Evolutionary conservation across 2,797 vertebrate genomes (phyloP), one percentile per base, ranked within the genome.

Genomic region (Rhodeus uyekii): DNA sequence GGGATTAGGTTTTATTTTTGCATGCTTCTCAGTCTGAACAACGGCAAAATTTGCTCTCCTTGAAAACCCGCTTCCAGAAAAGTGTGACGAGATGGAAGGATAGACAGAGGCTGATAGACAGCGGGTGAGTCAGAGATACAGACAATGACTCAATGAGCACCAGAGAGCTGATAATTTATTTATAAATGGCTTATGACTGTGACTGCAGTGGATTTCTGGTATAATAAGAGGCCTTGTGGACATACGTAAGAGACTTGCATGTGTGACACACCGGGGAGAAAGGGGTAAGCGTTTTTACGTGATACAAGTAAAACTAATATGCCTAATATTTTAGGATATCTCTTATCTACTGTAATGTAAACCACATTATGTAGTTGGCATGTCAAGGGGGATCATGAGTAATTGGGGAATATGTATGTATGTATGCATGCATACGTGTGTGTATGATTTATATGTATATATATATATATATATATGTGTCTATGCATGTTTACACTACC

Each of bases 81-180:
- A 34, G 44, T 44, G 75, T 46, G 75, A 64, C 13, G 60, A 74
- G 60, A 81, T 74, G n/a, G 46, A 39, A 76, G 46, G 58, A 82
- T 75, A 58, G 55, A 27, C 12, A 0, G 24, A 58, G 12, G 5
- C 12, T 13, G 55, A 58, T 58, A 42, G 80, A 76, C 67, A 72
- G 46, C 22, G 46, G 65, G 44, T 64, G 69, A 67, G 80, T 55
- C 80, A 67, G 61, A 82, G 48, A 68, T 82, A 76, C 36, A 58
- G 55, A 63, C 58, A 65, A 68, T 75, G 61, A 82, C 71, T 75
- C 72, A 53, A 81, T 68, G 72, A 58, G 46, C 50, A 74, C n/a
- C 48, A 58, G 80, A 82, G 72, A 76, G 48, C 80, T 82, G 72
- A 82, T 82, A 3, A 68, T 76, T 82, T 82, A 82, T 82, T 82